phyloP scores from a whole-genome alignment of 2,113 vertebrate genomes.

The Morone chrysops region DNA sequence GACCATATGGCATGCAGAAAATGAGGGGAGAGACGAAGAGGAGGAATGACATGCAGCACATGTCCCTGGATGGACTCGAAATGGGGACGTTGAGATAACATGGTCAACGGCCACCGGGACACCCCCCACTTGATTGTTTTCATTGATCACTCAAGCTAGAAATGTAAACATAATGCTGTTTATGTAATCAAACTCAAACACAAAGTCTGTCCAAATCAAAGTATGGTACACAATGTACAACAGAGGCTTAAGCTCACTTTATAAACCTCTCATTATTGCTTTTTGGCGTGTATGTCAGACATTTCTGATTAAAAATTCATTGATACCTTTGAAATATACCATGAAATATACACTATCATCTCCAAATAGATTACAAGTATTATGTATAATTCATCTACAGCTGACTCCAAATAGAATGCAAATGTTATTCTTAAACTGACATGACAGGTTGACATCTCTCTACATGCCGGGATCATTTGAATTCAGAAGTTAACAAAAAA shows the following conservation, averaged over 20 bases:
- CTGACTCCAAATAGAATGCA: background rate
- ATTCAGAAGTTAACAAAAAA: background rate
- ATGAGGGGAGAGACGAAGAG: background rate
- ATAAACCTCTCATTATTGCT: background rate
- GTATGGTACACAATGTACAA: background rate
- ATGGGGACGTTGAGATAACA: background rate
- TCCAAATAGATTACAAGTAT: background rate
- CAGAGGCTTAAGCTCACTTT: background rate
- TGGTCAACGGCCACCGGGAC: background rate
- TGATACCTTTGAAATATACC: background rate
- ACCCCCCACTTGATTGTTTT: background rate
- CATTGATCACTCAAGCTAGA: background rate
- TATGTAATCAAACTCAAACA: background rate
- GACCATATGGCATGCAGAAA: background rate
- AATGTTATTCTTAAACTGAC: constrained; percentile 8
- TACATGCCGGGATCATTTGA: background rate
- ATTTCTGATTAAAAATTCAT: background rate
- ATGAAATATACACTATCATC: background rate
- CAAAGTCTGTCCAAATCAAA: no score
- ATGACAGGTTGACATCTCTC: background rate
- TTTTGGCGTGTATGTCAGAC: background rate
- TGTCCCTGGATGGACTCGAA: background rate
- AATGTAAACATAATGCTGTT: background rate
- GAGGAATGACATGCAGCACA: background rate
- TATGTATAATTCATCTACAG: background rate